Evolutionary conservation across 2,113 vertebrate genomes (phyloP), one percentile per base, ranked within the genome.

Genomic region (Laterallus jamaicensis): DNA sequence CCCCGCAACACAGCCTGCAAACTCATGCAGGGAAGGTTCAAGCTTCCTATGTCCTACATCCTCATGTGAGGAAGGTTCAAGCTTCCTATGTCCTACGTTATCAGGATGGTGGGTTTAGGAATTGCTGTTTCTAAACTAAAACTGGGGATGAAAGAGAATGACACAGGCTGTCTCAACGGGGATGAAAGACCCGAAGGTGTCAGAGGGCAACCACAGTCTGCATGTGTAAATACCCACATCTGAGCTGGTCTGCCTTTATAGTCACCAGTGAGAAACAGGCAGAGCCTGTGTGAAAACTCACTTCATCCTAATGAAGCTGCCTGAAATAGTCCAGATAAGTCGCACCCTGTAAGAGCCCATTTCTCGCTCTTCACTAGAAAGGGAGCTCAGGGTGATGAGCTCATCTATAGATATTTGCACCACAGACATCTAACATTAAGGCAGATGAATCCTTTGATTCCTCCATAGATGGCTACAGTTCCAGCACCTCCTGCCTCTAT

Each of bases 371-470:
- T 64, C 42, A 44, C 81, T 85, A 73, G 74, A 76, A 92, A 89
- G 42, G 42, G 24, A 85, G 58, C 44, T 92, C 49, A 26, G 60
- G 69, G 62, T 86, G 81, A 69, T 58, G 49, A 50, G n/a, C 42
- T 95, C 32, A 64, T 91, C 93, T 82, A 20, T 11, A 79, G 77
- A 42, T 64, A 92, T 82, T 86, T 87, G 74, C 70, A 93, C 60
- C 78, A 59, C 77, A 93, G 84, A 47, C 50, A 69, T 37, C 84
- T 58, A 78, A 91, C 63, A 73, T 84, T 86, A 92, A 92, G 86
- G 84, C 32, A 91, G 74, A 73, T 29, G 24, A 82, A 90, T 83
- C 66, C 70, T 95, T 93, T 96, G 86, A 96, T 95, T 94, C 50
- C 37, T 89, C 50, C 19, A 40, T 52, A 79, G 58, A 25, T 84